A percentile compares a stretch with the other conserved stretches of the same genome.
phyloP scores from a whole-genome alignment of 2,888 invertebrate species.

The Euspilapteryx auroguttella region DNA sequence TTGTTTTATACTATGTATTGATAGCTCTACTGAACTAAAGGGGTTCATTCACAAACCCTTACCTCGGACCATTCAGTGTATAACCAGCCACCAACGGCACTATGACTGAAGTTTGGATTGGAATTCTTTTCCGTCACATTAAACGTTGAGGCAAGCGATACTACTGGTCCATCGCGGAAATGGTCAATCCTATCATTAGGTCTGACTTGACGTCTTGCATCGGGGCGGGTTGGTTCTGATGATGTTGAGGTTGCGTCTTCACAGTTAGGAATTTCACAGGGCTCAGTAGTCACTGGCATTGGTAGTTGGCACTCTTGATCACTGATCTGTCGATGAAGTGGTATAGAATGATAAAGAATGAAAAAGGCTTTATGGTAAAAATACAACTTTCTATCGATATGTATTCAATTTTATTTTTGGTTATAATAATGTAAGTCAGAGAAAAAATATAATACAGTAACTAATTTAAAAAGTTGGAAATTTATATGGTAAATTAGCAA shows the following conservation, averaged over 20 bases:
- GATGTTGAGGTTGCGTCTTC: slow-evolving; percentile 29
- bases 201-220: slow-evolving; percentile 38
- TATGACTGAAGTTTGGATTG: slow-evolving; percentile 29
- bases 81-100: slow-evolving; percentile 54
- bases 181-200: slow-evolving; percentile 33
- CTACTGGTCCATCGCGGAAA: slow-evolving; percentile 40
- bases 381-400: too few relatives aligned
- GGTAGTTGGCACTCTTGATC: slow-evolving; percentile 50
- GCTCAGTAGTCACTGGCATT: slow-evolving; percentile 41
- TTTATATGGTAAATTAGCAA: too few relatives aligned
- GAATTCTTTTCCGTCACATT: slow-evolving; percentile 27
- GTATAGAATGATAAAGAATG: too few relatives aligned
- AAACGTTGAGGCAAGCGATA: slow-evolving; percentile 26
- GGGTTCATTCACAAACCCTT: too few relatives aligned
- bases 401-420: too few relatives aligned
- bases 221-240: slow-evolving; percentile 25
- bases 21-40: too few relatives aligned
- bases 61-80: slow-evolving; percentile 65
- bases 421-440: too few relatives aligned
- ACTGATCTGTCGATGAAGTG: slow-evolving; percentile 41
- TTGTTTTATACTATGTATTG: too few relatives aligned
- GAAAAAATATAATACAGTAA: too few relatives aligned
- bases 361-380: too few relatives aligned
- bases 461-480: too few relatives aligned
- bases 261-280: slow-evolving; percentile 43